These are phyloP conservation scores for Prunella fulvescens DNA, from an alignment of 2,113 vertebrate genomes.

Conservation along the genomic window DNA sequence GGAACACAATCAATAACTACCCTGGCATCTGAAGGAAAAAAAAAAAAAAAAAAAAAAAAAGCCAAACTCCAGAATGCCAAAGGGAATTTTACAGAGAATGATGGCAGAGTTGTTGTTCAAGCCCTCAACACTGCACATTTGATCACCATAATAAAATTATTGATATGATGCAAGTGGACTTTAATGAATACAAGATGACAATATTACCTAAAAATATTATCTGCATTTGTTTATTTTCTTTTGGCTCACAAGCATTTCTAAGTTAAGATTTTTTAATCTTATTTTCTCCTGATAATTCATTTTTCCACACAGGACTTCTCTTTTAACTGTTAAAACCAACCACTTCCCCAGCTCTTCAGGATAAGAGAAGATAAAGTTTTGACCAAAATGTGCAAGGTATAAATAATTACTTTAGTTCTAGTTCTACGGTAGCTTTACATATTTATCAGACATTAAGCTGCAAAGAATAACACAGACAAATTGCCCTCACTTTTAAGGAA, in stretches of 20 bases:
- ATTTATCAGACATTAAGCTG: no score
- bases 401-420: neutral
- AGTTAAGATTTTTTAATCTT: neutral
- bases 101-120: neutral
- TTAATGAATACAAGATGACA: neutral
- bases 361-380: neutral
- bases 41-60: neutral
- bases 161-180: neutral
- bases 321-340: neutral
- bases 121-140: neutral
- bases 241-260: neutral
- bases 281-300: neutral
- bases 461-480: neutral
- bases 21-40: neutral
- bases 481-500: neutral
- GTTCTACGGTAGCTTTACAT: accelerated
- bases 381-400: accelerated
- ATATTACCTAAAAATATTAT: neutral
- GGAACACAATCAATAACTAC: neutral
- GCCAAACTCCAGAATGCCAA: neutral
- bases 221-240: neutral
- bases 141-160: neutral
- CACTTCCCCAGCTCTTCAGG: neutral
- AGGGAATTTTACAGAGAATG: neutral
- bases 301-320: neutral